These are phyloP conservation scores for Coecobrya sp. DNA, from an alignment of 2,888 invertebrate species.

Conservation along the genomic window DNA sequence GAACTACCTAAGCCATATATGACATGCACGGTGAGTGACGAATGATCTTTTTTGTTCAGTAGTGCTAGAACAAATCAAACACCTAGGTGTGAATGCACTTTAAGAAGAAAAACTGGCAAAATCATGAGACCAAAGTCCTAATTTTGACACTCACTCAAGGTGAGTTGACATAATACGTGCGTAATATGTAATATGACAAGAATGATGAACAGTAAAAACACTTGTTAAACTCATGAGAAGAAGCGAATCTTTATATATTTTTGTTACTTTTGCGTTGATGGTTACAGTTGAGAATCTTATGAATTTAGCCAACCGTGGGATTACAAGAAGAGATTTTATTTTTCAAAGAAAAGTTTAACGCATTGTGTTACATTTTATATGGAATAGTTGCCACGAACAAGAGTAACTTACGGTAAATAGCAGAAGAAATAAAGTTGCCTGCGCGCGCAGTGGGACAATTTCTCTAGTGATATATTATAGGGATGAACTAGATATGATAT, in stretches of 20 bases:
- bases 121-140: not conserved
- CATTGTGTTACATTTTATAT: not conserved
- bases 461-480: not conserved
- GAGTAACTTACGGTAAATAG: not conserved
- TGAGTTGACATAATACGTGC: not conserved
- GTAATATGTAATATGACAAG: constrained; percentile 18
- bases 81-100: not conserved
- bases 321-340: constrained; percentile 8
- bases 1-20: not conserved
- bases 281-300: not conserved
- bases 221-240: not conserved
- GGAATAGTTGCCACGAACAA: not conserved
- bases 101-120: not conserved
- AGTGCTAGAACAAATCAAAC: not conserved
- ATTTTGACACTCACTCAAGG: not conserved
- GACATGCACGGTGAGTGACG: not conserved
- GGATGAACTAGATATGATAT: not conserved
- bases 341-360: not conserved
- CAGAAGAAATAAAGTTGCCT: not conserved
- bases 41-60: not conserved
- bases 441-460: not conserved
- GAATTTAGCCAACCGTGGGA: constrained; percentile 56
- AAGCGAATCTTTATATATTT: not conserved
- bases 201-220: constrained; percentile 29
- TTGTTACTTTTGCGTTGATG: not conserved